phyloP scores from a whole-genome alignment of 2,113 vertebrate species.

The Oophaga pumilio region DNA sequence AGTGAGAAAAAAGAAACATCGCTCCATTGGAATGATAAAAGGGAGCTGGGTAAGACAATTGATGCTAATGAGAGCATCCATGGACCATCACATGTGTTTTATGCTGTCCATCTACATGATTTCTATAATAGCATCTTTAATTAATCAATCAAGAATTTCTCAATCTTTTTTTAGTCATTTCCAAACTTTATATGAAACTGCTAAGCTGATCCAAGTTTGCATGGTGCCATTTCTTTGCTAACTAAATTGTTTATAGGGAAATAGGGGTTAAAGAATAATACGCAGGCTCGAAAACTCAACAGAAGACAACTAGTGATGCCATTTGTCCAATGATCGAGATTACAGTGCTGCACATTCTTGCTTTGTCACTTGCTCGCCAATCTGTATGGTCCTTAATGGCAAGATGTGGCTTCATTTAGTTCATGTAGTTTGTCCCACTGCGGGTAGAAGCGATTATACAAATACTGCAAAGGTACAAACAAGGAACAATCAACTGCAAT shows the following conservation, averaged over 20 bases:
- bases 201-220: neutral
- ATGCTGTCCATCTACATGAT: neutral
- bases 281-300: too few relatives aligned
- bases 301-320: too few relatives aligned
- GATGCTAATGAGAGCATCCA: constrained; percentile 37
- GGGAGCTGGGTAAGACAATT: constrained; percentile 18
- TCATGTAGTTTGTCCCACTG: neutral
- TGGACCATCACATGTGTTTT: neutral
- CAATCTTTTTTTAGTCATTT: neutral
- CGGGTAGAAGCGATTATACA: neutral
- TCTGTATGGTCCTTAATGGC: too few relatives aligned
- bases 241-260: neutral
- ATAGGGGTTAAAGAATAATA: neutral
- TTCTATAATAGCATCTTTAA: neutral
- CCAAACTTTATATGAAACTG: neutral
- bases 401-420: neutral
- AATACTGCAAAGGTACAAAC: neutral
- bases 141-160: neutral
- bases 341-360: neutral
- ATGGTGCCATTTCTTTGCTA: neutral
- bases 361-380: too few relatives aligned
- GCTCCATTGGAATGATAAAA: constrained; percentile 25
- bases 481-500: neutral
- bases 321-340: neutral
- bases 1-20: constrained; percentile 32